These are phyloP conservation scores for Tipula confusa DNA, from an alignment of 2,888 invertebrate genomes.

Conservation along the genomic window DNA sequence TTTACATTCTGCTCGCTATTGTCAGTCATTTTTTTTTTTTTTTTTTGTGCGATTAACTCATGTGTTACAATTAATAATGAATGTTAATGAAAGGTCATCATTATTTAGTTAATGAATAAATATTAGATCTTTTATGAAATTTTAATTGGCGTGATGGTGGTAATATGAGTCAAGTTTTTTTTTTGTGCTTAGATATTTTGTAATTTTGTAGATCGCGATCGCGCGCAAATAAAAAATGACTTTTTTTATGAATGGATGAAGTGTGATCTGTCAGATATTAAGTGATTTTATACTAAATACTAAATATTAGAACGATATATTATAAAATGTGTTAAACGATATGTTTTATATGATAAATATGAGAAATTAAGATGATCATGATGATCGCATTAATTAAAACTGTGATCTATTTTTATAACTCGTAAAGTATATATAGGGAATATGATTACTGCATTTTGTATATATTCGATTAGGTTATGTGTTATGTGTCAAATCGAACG, in stretches of 20 bases:
- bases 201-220: neutral
- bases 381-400: neutral
- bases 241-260: neutral
- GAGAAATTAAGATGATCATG: neutral
- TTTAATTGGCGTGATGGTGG: neutral
- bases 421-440: too few relatives aligned
- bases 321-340: too few relatives aligned
- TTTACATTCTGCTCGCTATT: neutral
- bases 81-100: constrained; percentile 13
- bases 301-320: neutral
- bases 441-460: too few relatives aligned
- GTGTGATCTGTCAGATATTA: neutral
- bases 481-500: too few relatives aligned
- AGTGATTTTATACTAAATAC: neutral
- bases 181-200: neutral
- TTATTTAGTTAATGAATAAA: neutral
- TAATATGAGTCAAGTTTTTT: neutral
- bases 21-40: too few relatives aligned
- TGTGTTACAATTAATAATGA: constrained; percentile 27
- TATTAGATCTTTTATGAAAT: neutral
- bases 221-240: neutral
- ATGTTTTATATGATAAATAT: too few relatives aligned
- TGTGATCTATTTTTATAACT: too few relatives aligned
- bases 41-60: neutral
- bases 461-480: too few relatives aligned